Evolutionary conservation across 2,113 vertebrate species (phyloP).

Genomic region (Ellobius talpinus): DNA sequence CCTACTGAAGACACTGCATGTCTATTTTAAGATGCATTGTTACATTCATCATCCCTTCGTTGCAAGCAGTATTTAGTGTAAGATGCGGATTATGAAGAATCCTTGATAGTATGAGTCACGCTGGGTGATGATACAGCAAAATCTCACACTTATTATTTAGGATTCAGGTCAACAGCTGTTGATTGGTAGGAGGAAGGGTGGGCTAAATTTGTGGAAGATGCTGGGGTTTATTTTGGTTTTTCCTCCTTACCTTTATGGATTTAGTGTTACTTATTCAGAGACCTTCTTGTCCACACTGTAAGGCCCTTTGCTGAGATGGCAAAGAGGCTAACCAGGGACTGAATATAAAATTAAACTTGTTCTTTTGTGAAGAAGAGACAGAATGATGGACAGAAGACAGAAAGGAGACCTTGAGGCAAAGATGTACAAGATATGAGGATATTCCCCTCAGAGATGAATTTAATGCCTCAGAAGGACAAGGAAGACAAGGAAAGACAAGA

Average conservation of each 20-base stretch:
- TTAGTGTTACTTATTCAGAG: not conserved
- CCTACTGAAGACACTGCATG: not conserved
- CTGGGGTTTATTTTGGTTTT: not conserved
- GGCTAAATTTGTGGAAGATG: rapidly evolving
- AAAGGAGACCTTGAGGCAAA: constrained; percentile 59
- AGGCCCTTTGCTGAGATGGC: constrained; percentile 75
- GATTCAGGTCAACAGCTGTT: not conserved
- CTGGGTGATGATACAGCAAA: not conserved
- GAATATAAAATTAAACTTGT: constrained; percentile 88
- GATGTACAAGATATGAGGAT: not conserved
- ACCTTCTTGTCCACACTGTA: not conserved
- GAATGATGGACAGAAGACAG: constrained; percentile 51
- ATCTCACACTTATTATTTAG: not conserved
- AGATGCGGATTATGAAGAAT: not conserved
- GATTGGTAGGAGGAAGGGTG: not conserved
- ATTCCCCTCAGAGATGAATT: constrained; percentile 69
- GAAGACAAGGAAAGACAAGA: not conserved
- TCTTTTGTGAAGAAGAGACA: constrained; percentile 90
- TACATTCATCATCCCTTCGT: not conserved
- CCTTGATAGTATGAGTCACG: not conserved
- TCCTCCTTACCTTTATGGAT: not conserved
- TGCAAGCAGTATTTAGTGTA: not conserved
- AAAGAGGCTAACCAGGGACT: constrained; percentile 74
- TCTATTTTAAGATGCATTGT: not conserved
- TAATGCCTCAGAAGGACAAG: not conserved